A percentile compares a stretch with the other conserved stretches of the same genome.
Conservation (phyloP, 2,113 vertebrate species). For the Tachysurus vachellii region DNA sequence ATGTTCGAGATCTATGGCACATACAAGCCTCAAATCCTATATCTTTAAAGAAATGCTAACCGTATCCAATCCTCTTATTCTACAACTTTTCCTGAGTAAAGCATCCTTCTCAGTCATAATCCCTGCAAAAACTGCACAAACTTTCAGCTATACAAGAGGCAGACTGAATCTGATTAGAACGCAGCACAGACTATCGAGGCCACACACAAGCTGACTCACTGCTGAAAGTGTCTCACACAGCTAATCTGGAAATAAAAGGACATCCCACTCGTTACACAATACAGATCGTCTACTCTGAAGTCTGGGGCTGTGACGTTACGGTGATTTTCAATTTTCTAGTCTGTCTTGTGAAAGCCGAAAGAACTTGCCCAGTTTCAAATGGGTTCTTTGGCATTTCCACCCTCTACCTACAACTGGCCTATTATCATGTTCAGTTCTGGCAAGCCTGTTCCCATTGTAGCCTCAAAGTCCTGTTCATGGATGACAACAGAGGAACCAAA, state of each 20-base stretch:
- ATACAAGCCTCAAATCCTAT: constrained; percentile 49
- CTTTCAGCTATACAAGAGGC: constrained; percentile 25
- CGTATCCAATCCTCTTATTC: constrained; percentile 54
- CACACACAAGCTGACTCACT: constrained; percentile 1
- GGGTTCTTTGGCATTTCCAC: not conserved
- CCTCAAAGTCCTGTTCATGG: not conserved
- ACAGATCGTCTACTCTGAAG: not conserved
- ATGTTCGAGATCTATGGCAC: constrained; percentile 45
- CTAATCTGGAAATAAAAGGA: not conserved
- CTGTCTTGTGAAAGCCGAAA: not conserved
- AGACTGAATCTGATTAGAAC: constrained; percentile 31
- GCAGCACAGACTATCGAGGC: not conserved
- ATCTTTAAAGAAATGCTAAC: constrained; percentile 53
- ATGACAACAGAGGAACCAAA: not conserved
- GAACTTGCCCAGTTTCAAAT: not conserved
- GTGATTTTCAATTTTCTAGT: not conserved
- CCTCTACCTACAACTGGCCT: not conserved
- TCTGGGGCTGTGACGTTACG: not conserved
- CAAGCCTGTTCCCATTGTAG: not conserved
- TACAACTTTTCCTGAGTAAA: constrained; percentile 54
- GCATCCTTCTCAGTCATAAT: constrained; percentile 14
- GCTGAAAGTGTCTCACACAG: constrained; percentile 16
- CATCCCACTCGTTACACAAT: constrained; percentile 30
- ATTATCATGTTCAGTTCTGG: not conserved
- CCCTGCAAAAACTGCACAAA: constrained; percentile 35